These are phyloP conservation scores for Urechis unicinctus DNA, from an alignment of 2,888 invertebrate species.

Conservation along the genomic window DNA sequence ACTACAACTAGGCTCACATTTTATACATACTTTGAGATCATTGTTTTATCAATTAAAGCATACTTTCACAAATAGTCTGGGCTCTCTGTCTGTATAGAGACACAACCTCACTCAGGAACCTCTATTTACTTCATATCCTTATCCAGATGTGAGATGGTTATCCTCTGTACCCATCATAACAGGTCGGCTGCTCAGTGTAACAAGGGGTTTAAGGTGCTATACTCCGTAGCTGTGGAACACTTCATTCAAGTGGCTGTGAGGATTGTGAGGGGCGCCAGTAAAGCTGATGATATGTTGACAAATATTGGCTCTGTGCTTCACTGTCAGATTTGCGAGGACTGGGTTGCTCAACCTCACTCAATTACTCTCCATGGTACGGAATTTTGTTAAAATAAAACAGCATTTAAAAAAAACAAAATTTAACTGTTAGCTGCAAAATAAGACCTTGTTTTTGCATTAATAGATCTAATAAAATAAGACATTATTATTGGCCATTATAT, in stretches of 20 bases:
- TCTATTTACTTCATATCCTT: no score
- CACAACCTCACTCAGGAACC: no score
- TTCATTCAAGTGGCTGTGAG: constrained; percentile 32
- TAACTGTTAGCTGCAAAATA: neutral
- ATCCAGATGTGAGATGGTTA: no score
- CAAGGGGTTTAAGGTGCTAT: constrained; percentile 39
- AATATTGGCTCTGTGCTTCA: constrained; percentile 29
- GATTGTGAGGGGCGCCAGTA: constrained; percentile 28
- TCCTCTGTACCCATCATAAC: no score
- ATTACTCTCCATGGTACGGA: constrained; percentile 29
- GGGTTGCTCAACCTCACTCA: constrained; percentile 27
- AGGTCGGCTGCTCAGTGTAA: constrained; percentile 38
- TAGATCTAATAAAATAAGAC: no score
- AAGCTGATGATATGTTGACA: constrained; percentile 25
- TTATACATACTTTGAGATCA: no score
- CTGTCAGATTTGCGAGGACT: constrained; percentile 43
- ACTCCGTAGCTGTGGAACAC: constrained; percentile 29
- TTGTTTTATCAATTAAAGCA: no score
- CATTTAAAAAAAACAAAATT: neutral
- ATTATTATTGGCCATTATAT: no score
- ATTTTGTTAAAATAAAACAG: no score
- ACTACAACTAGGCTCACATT: no score
- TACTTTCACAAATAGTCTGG: no score
- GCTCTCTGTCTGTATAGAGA: no score
- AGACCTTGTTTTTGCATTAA: neutral